Evolutionary conservation across 2,888 invertebrate species (phyloP).

Genomic region (Stictocephala bisonia): DNA sequence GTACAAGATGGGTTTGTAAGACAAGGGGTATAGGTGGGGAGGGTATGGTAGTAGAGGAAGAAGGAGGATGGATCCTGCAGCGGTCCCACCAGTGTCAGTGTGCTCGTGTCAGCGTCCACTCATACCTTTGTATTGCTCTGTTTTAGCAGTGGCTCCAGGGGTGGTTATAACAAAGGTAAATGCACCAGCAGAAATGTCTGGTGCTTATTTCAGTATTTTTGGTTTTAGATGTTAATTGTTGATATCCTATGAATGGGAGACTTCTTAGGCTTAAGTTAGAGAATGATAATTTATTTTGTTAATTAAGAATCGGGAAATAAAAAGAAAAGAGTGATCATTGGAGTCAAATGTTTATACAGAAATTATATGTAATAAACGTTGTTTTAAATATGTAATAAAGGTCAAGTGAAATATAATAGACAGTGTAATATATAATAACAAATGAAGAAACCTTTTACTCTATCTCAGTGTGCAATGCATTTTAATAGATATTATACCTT

Average conservation of each 20-base stretch:
- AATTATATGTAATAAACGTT: too few species aligned
- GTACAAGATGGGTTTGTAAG: too few species aligned
- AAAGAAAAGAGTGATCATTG: too few species aligned
- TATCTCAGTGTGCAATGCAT: too few species aligned
- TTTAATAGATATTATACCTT: too few species aligned
- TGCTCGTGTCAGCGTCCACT: constrained; percentile 37
- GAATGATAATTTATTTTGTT: not conserved
- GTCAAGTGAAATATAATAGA: too few species aligned
- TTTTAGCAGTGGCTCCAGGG: constrained; percentile 95
- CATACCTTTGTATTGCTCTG: constrained; percentile 69
- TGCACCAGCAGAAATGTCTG: constrained; percentile 73
- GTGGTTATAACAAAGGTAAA: constrained; percentile 98
- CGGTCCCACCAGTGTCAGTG: constrained; percentile 48
- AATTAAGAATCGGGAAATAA: too few species aligned
- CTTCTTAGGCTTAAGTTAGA: not conserved
- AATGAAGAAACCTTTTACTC: too few species aligned
- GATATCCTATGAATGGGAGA: constrained; percentile 49
- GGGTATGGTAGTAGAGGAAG: constrained; percentile 21
- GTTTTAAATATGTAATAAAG: too few species aligned
- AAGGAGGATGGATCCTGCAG: constrained; percentile 37
- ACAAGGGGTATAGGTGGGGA: too few species aligned
- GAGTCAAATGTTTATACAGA: too few species aligned
- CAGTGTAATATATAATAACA: too few species aligned
- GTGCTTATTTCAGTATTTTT: constrained; percentile 67
- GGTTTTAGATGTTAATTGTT: constrained; percentile 41